Conservation (phyloP, 1,140 invertebrate genomes). For the Cydia fagiglandana region DNA sequence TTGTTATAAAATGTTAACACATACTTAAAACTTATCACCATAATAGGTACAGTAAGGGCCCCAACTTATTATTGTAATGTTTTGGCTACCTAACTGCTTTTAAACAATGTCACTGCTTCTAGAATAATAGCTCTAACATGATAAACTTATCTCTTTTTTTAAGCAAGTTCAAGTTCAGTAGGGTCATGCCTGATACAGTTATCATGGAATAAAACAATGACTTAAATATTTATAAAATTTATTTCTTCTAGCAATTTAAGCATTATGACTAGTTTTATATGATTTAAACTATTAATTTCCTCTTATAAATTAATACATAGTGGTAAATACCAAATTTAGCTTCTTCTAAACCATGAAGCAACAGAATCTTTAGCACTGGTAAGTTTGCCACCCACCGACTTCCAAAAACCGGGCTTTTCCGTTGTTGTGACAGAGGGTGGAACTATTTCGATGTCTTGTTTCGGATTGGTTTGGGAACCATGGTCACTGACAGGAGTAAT, state of each 20-base stretch:
- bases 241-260: slow-evolving; percentile 15
- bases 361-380: slow-evolving; percentile 79
- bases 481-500: not conserved
- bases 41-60: not conserved
- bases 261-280: slow-evolving; percentile 23
- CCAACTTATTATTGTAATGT: not conserved
- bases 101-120: not conserved
- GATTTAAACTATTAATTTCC: slow-evolving; percentile 28
- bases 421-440: slow-evolving; percentile 51
- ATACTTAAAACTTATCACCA: not conserved
- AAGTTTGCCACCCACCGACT: slow-evolving; percentile 76
- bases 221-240: slow-evolving; percentile 13
- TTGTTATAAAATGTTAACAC: no score
- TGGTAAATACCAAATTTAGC: slow-evolving; percentile 36
- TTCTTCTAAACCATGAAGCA: slow-evolving; percentile 73
- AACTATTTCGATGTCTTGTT: slow-evolving; percentile 1
- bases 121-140: not conserved
- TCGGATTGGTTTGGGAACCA: not conserved
- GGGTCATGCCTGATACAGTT: not conserved
- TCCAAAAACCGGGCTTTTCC: slow-evolving; percentile 79
- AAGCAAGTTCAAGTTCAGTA: slow-evolving; percentile 12
- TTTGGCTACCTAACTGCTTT: not conserved
- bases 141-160: not conserved
- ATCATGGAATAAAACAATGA: not conserved
- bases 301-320: slow-evolving; percentile 44